A percentile compares a stretch with the other conserved stretches of the same genome.
phyloP scores from a whole-genome alignment of 2,797 vertebrate species.

The Chelon labrosus region DNA sequence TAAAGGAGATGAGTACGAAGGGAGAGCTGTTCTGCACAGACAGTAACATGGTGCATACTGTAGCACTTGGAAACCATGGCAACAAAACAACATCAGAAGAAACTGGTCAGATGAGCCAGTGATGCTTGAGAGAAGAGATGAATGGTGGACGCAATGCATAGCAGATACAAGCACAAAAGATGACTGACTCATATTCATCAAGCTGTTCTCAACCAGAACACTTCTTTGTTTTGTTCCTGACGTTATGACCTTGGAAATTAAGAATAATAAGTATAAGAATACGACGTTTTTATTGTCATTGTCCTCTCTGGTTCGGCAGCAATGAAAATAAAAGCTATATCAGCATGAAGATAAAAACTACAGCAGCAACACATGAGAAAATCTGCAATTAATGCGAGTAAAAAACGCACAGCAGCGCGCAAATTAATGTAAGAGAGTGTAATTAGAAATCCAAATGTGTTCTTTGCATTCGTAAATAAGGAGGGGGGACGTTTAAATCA shows the following conservation, averaged over 20 bases:
- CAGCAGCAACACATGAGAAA: too few relatives aligned
- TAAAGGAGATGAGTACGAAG: slow-evolving; percentile 58
- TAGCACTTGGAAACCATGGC: slow-evolving; percentile 86
- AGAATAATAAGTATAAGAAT: too few relatives aligned
- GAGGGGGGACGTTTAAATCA: slow-evolving; percentile 35
- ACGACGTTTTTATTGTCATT: too few relatives aligned
- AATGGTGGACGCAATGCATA: slow-evolving; percentile 65
- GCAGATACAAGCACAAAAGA: slow-evolving; percentile 46
- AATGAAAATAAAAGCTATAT: too few relatives aligned
- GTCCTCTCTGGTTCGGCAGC: too few relatives aligned
- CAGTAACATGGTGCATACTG: slow-evolving; percentile 78
- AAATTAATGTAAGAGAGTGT: too few relatives aligned
- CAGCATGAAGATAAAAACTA: too few relatives aligned
- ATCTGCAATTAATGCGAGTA: too few relatives aligned
- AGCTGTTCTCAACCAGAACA: slow-evolving; percentile 11
- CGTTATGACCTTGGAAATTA: slow-evolving; percentile 33
- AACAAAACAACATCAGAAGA: slow-evolving; percentile 88
- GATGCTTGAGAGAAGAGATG: slow-evolving; percentile 74
- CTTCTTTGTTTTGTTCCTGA: slow-evolving; percentile 10
- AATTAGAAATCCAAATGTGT: slow-evolving; percentile 19
- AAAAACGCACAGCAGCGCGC: too few relatives aligned
- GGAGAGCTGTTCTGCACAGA: slow-evolving; percentile 66
- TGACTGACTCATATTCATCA: slow-evolving; percentile 45
- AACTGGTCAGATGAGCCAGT: slow-evolving; percentile 81
- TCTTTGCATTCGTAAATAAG: slow-evolving; percentile 39